Percentiles rank a stretch among this genome's conserved stretches.
These are phyloP conservation scores for Scomberomorus guttatus DNA, from an alignment of 2,797 vertebrate genomes.

Conservation along the genomic window DNA sequence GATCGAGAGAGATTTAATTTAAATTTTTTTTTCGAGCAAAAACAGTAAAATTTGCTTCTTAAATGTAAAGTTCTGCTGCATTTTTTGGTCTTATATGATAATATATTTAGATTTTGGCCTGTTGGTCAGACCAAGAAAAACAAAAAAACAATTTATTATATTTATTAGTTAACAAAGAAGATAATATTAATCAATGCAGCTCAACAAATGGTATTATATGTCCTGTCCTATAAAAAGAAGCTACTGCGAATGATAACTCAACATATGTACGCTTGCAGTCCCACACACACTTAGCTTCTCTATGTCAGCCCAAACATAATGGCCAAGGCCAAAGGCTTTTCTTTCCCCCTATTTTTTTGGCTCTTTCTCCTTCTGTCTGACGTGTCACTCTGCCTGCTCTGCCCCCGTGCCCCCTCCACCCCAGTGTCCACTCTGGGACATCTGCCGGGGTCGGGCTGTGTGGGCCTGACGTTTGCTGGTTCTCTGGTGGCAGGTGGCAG, in stretches of 20 bases:
- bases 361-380: conserved; percentile 47
- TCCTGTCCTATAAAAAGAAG: background rate
- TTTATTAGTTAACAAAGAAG: background rate
- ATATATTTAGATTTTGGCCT: background rate
- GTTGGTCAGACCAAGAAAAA: background rate
- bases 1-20: too few species aligned
- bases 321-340: conserved; percentile 51
- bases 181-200: background rate
- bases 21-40: background rate
- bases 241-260: background rate
- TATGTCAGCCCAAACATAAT: conserved; percentile 44
- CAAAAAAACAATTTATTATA: background rate
- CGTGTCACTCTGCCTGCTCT: conserved; percentile 48
- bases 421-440: conserved; percentile 74
- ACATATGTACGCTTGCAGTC: background rate
- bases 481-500: conserved; percentile 76
- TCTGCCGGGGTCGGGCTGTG: conserved; percentile 74
- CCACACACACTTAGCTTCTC: conserved; percentile 10
- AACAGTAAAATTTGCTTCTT: background rate
- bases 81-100: background rate
- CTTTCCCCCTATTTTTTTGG: background rate
- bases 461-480: conserved; percentile 62
- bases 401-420: conserved; percentile 54
- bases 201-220: background rate
- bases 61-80: background rate